phyloP scores from a whole-genome alignment of 1,140 invertebrate species.

The Dendroctonus ponderosae region DNA sequence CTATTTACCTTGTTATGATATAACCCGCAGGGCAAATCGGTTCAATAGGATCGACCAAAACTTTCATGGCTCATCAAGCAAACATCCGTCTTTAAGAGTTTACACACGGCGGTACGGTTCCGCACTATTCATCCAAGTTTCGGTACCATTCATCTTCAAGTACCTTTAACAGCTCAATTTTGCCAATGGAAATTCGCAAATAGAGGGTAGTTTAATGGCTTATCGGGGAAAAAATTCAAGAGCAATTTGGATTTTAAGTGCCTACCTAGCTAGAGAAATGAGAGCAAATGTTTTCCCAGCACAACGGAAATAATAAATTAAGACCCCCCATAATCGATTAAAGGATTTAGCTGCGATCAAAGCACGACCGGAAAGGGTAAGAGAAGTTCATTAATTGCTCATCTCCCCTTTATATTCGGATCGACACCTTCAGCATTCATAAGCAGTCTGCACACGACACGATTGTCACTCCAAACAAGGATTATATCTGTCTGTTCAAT shows the following conservation, averaged over 20 bases:
- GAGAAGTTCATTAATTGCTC: conserved; percentile 40
- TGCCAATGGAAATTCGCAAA: neutral
- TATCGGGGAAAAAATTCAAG: neutral
- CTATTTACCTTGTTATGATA: conserved; percentile 22
- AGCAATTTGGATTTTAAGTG: neutral
- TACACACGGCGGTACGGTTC: conserved; percentile 9
- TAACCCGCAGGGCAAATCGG: conserved; percentile 20
- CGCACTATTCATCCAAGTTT: conserved; percentile 10
- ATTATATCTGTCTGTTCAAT: conserved; percentile 34
- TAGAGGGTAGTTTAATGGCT: conserved; percentile 1
- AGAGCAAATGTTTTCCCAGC: no score
- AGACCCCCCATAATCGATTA: conserved; percentile 25
- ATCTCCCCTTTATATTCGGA: conserved; percentile 39
- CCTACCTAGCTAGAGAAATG: no score
- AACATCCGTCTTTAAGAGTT: conserved; percentile 25
- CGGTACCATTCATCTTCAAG: conserved; percentile 18
- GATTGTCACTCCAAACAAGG: conserved; percentile 38
- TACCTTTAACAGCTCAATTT: conserved; percentile 9
- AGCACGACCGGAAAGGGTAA: conserved; percentile 25
- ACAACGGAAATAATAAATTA: conserved; percentile 1
- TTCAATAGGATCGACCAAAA: conserved; percentile 13
- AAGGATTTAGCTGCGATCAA: conserved; percentile 20
- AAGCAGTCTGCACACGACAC: conserved; percentile 33
- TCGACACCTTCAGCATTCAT: conserved; percentile 36
- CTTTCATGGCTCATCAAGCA: conserved; percentile 27